Evolutionary conservation across 2,888 invertebrate genomes (phyloP), one percentile per base, ranked within the genome.

Genomic region (Nudaria mundana): DNA sequence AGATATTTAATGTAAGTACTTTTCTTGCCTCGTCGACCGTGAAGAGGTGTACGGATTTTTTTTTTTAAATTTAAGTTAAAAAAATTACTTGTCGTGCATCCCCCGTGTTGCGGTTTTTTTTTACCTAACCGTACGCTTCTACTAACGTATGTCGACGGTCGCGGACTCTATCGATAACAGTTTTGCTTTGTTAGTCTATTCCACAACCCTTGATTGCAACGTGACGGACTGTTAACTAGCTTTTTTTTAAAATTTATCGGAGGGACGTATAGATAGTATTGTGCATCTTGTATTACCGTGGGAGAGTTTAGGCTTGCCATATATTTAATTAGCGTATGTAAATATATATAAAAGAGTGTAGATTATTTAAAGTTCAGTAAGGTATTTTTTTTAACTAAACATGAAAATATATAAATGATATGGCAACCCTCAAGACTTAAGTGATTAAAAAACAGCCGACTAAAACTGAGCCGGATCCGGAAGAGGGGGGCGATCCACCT

Each of bases 201-300:
- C 87, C 88, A 88, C 88, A 88, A 87, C 88, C 88, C 88, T 87
- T 72, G 55, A 71, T 81, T 79, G 79, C 79, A 76, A 85, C 81
- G 81, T 86, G 82, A 79, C 80, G 71, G 68, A 71, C 55, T 62
- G 56, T 61, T 57, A 59, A 53, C 53, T 50, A 56, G 63, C 62
- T 60, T 60, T 56, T 51, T 65, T 56, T 56, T 20, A 34, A 14
- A 47, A 64, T 63, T 61, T 56, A 56, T 71, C 77, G 77, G 78
- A 83, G 87, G 87, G 86, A 86, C 79, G 66, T 73, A 73, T 71
- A 67, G 71, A 70, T 62, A 86, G 87, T 88, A 87, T 88, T 88
- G 88, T 88, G 88, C 88, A 88, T 88, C 88, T 76, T 76, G 66
- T 76, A 75, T 77, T 76, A 63, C 75, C 74, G 62, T 82, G 86